Base-by-base conservation (phyloP, 2,888 invertebrate genomes). In the Mesochorus sp. region DNA sequence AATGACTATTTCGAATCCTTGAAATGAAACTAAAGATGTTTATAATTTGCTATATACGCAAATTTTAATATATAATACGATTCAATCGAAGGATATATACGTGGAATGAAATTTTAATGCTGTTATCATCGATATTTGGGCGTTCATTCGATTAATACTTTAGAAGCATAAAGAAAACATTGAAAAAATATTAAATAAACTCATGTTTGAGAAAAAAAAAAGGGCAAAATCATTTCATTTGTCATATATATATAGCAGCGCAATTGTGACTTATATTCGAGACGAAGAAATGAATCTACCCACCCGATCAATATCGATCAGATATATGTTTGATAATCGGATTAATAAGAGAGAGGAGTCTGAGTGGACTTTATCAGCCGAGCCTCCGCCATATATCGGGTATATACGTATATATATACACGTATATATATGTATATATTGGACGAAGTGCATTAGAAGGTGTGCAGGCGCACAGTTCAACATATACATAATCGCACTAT, bases 371-470 rank as follows among this genome's bases (percentile, higher is more conserved):
- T 19, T 44, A 31, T 28, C 12, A 17, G 19, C 10, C 39, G 61
- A 44, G 44, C 12, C 61, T 17, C 14, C 61, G n/a, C 39, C 12
- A 31, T 17, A 44, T 31, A 61, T 64, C 37, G 37, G 37, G 44
- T 64, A 49, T 49, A 34, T 24, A 14, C 3, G 37, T n/a, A n/a
- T n/a, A n/a, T n/a, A n/a, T n/a, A n/a, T n/a, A n/a, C n/a, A n/a
- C n/a, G n/a, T n/a, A n/a, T n/a, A 44, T 61, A 61, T 42, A 39
- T 55, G 44, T 5, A 31, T n/a, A 8, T 17, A 44, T 61, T 67
- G 26, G 47, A 42, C 61, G 51, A 67, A 62, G 72, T 77, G 61
- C 67, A 72, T 68, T 47, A 31, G 3, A 61, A 62, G 47, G 71
- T 70, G 68, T 55, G 47, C 28, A 31, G 21, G 42, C 28, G n/a